Conservation (phyloP, 2,888 invertebrate genomes). For the Tipula unca region DNA sequence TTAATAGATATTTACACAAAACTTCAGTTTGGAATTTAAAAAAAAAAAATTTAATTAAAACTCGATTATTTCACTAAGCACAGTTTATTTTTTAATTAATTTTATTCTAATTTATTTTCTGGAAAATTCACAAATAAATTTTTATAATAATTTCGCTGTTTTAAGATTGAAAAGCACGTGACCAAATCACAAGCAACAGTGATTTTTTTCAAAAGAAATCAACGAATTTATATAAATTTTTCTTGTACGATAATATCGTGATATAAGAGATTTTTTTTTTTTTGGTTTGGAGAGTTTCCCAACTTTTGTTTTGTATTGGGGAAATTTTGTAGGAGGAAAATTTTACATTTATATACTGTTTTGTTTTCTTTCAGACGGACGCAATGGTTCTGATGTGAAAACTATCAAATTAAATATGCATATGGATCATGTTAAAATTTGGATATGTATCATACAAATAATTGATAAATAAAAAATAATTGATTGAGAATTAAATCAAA, state of each 20-base stretch:
- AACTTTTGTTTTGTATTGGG: background rate
- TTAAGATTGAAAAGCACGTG: slow-evolving; percentile 16
- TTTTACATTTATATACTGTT: background rate
- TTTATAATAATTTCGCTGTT: background rate
- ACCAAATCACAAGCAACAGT: slow-evolving; percentile 19
- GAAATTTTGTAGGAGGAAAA: background rate
- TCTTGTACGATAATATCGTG: background rate
- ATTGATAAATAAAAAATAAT: no score
- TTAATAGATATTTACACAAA: background rate
- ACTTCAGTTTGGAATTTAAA: background rate
- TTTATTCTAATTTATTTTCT: background rate
- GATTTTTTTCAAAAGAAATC: slow-evolving; percentile 14
- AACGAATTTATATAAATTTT: slow-evolving; percentile 19
- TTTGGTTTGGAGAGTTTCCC: background rate
- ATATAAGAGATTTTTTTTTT: background rate
- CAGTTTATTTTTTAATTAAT: background rate
- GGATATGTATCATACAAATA: no score
- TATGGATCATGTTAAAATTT: no score
- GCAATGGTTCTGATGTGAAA: background rate
- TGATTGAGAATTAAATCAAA: no score
- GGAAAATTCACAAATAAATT: background rate
- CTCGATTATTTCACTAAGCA: background rate
- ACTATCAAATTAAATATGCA: no score
- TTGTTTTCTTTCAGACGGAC: background rate
- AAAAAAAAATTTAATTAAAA: background rate